Percentiles rank a stretch among this genome's conserved stretches.
These are phyloP conservation scores for Brienomyrus brachyistius DNA, from an alignment of 2,113 vertebrate species.

Conservation along the genomic window DNA sequence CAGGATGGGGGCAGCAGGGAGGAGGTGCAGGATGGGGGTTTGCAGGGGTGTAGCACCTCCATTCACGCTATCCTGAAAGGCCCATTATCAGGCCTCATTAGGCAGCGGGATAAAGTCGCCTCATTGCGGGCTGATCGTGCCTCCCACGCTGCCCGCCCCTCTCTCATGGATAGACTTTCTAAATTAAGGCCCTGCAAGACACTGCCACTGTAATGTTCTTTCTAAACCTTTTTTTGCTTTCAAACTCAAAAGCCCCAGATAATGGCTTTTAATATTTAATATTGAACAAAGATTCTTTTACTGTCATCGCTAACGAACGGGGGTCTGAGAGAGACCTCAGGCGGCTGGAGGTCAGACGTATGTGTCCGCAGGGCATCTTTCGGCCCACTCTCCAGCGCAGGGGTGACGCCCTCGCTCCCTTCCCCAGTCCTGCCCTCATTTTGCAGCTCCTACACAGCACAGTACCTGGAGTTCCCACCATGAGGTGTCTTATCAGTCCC, in stretches of 20 bases:
- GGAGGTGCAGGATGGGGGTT: constrained; percentile 40
- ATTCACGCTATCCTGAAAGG: constrained; percentile 42
- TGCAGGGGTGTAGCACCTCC: constrained; percentile 31
- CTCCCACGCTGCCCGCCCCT: neutral
- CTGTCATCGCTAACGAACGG: neutral
- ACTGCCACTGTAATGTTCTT: constrained; percentile 26
- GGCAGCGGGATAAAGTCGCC: constrained; percentile 37
- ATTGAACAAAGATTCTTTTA: constrained; percentile 11
- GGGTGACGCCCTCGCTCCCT: neutral
- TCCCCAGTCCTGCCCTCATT: constrained; percentile 22
- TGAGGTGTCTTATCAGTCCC: constrained; percentile 40
- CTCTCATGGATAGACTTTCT: constrained; percentile 44
- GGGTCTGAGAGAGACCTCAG: neutral
- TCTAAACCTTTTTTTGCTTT: constrained; percentile 15
- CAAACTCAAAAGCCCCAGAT: neutral
- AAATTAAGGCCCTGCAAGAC: constrained; percentile 38
- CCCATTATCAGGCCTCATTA: constrained; percentile 54
- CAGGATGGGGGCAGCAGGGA: constrained; percentile 24
- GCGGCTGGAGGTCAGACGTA: neutral
- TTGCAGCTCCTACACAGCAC: neutral
- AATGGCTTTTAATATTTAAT: constrained; percentile 21
- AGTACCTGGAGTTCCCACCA: neutral
- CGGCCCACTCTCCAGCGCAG: neutral
- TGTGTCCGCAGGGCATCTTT: neutral
- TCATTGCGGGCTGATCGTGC: neutral